Evolutionary conservation across 2,888 invertebrate species (phyloP).

Genomic region (Mechanitis mazaeus): DNA sequence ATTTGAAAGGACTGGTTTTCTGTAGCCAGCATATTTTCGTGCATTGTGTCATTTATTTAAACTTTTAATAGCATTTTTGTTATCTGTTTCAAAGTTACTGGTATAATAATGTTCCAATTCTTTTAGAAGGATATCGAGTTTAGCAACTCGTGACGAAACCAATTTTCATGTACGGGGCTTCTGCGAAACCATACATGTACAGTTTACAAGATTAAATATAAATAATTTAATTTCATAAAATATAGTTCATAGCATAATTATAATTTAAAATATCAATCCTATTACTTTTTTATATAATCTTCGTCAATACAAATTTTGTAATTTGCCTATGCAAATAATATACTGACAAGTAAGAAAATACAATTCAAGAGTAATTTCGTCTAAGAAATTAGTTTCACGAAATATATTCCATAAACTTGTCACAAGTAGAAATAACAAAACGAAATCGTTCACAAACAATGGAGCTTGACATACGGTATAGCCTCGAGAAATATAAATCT

Average conservation of each 20-base stretch:
- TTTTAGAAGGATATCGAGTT: background rate
- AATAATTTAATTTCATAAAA: conserved; percentile 13
- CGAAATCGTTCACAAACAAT: conserved; percentile 23
- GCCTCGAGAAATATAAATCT: conserved; percentile 54
- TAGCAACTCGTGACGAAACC: conserved; percentile 6
- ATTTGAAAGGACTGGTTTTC: background rate
- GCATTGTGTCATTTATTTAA: background rate
- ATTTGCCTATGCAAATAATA: too few relatives aligned
- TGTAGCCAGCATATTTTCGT: conserved; percentile 1
- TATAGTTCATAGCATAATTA: too few relatives aligned
- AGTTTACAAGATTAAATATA: conserved; percentile 17
- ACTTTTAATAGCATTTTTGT: background rate
- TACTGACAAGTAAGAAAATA: background rate
- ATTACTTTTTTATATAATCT: too few relatives aligned
- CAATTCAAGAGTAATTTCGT: background rate
- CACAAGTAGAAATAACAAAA: conserved; percentile 20
- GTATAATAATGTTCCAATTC: background rate
- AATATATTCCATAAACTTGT: conserved; percentile 7
- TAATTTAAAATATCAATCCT: too few relatives aligned
- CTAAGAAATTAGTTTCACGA: conserved; percentile 5
- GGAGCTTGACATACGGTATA: conserved; percentile 14
- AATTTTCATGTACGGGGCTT: conserved; percentile 16
- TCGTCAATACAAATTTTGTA: too few relatives aligned
- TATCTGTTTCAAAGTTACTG: background rate
- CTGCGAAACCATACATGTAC: conserved; percentile 17